These are phyloP conservation scores for Neotoma lepida DNA, from an alignment of 2,113 vertebrate species.

Conservation along the genomic window DNA sequence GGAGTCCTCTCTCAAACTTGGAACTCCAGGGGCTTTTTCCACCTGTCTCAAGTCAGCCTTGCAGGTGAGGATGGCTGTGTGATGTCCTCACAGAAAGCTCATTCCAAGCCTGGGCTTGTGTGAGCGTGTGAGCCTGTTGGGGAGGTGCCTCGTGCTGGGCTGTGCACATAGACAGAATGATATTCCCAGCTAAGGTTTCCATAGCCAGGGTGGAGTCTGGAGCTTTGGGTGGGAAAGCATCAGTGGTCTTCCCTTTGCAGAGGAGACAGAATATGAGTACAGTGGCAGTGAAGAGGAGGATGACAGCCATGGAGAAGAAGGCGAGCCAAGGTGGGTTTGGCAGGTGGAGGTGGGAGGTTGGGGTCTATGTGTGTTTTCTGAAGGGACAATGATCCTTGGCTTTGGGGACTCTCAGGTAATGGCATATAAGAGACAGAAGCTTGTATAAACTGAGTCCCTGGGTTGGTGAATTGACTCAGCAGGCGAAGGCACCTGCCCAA, in stretches of 20 bases:
- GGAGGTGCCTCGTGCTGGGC: neutral
- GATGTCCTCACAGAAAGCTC: neutral
- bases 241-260: conserved; percentile 77
- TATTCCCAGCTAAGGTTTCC: conserved; percentile 17
- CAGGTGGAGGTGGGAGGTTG: neutral
- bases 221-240: conserved; percentile 21
- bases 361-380: neutral
- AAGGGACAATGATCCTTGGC: neutral
- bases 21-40: neutral
- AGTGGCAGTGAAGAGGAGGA: conserved; percentile 96
- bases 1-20: neutral
- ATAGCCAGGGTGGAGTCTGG: conserved; percentile 36
- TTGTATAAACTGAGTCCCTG: neutral
- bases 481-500: no score
- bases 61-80: neutral
- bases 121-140: no score
- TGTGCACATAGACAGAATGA: neutral
- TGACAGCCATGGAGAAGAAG: conserved; percentile 92
- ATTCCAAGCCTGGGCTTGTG: neutral
- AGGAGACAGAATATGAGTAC: conserved; percentile 95
- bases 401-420: neutral
- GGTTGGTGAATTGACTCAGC: neutral
- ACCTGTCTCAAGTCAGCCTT: neutral
- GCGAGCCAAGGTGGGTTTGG: conserved; percentile 91
- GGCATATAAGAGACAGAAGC: neutral